Evolutionary conservation across 2,113 vertebrate species (phyloP), one percentile per base, ranked within the genome.

Genomic region (Datnioides undecimradiatus): DNA sequence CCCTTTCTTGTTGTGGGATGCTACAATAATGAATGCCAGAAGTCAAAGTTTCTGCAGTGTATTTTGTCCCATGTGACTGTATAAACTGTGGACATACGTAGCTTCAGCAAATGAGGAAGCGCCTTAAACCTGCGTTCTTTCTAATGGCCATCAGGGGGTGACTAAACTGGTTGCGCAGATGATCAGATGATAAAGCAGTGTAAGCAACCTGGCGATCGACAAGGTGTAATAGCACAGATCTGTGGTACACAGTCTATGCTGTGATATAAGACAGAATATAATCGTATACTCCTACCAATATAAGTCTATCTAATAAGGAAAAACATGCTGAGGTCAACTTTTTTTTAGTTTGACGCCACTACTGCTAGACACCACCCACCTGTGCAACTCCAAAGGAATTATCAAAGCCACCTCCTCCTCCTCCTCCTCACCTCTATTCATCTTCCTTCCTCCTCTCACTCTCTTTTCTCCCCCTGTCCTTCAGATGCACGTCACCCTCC

Each of bases 341-440:
- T 38, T 41, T 40, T 33, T 43, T 17, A 25, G 55, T 76, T 73
- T 66, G 52, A 82, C 60, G 85, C 58, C 52, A 38, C 49, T 29
- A 25, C 5, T 36, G 45, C 65, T 51, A 51, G 79, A 79, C 68
- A 48, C 63, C 65, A 1, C 79, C 79, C 85, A 78, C 76, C 48
- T 68, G 68, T 40, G 73, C 17, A 36, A 59, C 67, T 75, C 58
- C 52, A 31, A 70, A 55, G 69, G 19, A 80, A 74, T 89, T 46
- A 84, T 87, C 67, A 79, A 81, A 87, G 73, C 58, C 5, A 33
- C 49, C 41, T 72, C 68, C 5, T 38, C 49, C 41, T 72, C 68
- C 66, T 69, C 72, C 36, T 17, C 73, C 23, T 23, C 45, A 27
- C 33, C 48, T 46, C 49, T 38, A 40, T 77, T 63, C 63, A 73